phyloP scores from a whole-genome alignment of 2,797 vertebrate genomes.

The Neopelma chrysocephalum region DNA sequence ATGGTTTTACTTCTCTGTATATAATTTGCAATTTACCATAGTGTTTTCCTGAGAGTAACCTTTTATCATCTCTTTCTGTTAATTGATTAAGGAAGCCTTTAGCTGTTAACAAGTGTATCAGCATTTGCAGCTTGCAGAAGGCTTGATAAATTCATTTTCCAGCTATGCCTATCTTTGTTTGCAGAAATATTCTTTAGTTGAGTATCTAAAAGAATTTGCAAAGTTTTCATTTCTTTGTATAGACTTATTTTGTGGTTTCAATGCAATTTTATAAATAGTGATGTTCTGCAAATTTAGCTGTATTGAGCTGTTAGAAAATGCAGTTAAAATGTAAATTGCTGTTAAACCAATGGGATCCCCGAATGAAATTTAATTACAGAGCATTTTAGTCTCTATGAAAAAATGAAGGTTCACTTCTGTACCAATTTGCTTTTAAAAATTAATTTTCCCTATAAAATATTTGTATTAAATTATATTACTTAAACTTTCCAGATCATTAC shows the following conservation, averaged over 20 bases:
- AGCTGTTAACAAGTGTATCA: constrained; percentile 23
- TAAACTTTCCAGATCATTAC: background rate
- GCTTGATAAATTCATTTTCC: constrained; percentile 36
- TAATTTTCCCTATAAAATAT: background rate
- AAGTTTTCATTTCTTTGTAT: constrained; percentile 39
- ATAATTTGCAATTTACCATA: constrained; percentile 12
- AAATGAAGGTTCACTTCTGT: background rate
- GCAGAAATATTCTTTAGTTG: constrained; percentile 33
- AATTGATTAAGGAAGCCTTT: constrained; percentile 51
- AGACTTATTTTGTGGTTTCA: background rate
- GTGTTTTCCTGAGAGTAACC: background rate
- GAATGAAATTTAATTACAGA: constrained; percentile 33
- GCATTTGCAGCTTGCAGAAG: constrained; percentile 42
- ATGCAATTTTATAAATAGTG: constrained; percentile 10
- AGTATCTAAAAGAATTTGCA: constrained; percentile 41
- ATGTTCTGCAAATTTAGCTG: constrained; percentile 33
- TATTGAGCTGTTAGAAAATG: background rate
- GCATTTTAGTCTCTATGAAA: background rate
- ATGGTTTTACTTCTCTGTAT: background rate
- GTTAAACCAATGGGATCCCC: background rate
- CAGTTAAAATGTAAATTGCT: background rate
- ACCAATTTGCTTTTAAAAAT: background rate
- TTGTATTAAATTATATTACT: background rate
- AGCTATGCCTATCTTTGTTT: constrained; percentile 38
- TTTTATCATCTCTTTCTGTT: background rate